Evolutionary conservation across 2,888 invertebrate species (phyloP).

Genomic region (Cacoxenus indagator): DNA sequence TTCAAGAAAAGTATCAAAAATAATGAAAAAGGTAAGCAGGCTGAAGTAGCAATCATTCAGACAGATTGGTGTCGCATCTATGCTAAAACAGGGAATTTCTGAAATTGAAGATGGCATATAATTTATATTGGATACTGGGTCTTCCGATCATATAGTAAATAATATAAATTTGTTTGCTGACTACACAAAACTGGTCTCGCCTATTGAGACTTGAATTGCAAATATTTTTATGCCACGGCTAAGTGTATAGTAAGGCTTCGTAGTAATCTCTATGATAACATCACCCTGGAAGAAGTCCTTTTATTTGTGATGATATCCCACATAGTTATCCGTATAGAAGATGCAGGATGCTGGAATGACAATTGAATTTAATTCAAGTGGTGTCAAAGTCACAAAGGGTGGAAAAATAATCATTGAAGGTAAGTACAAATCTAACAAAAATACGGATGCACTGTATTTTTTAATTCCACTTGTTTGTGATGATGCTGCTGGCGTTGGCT

Average conservation of each 20-base stretch:
- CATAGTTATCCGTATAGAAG: conserved; percentile 52
- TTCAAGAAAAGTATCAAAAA: conserved; percentile 14
- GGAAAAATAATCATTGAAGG: conserved; percentile 30
- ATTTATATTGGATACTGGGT: conserved; percentile 28
- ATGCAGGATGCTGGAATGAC: conserved; percentile 56
- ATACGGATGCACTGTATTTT: too few relatives aligned
- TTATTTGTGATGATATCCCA: conserved; percentile 56
- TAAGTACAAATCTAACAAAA: conserved; percentile 28
- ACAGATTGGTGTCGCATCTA: conserved; percentile 13
- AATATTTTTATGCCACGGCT: conserved; percentile 15
- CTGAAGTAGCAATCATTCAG: conserved; percentile 8
- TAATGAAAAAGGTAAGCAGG: conserved; percentile 13
- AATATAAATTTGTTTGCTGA: conserved; percentile 15
- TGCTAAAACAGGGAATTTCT: background rate
- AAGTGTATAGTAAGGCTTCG: background rate
- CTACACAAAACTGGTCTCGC: conserved; percentile 28
- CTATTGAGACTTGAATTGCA: conserved; percentile 53
- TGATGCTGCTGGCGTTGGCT: too few relatives aligned
- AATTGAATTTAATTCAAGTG: conserved; percentile 34
- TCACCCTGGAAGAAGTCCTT: conserved; percentile 37
- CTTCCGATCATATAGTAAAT: conserved; percentile 32
- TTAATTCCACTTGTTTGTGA: too few relatives aligned
- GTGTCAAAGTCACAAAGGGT: conserved; percentile 50
- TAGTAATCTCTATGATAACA: background rate
- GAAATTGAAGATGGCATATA: background rate